Conservation (phyloP, 2,888 invertebrate genomes). For the Drosophila austrosaltans region DNA sequence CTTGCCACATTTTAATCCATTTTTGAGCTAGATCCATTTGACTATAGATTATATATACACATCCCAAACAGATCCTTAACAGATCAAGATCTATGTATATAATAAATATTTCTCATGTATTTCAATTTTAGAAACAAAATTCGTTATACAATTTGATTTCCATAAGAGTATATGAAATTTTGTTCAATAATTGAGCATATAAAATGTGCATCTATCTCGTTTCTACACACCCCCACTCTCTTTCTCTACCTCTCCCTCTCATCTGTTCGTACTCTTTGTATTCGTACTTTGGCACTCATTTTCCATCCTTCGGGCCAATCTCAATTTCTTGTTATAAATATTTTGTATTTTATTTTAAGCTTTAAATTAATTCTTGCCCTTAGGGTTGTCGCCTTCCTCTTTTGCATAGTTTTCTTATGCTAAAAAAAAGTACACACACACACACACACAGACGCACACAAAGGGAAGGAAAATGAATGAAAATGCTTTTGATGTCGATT, state of each 20-base stretch:
- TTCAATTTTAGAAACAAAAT: background rate
- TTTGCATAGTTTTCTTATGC: background rate
- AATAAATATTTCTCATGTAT: too few relatives aligned
- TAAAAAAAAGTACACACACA: background rate
- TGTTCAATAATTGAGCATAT: background rate
- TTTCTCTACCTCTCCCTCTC: background rate
- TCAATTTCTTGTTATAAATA: constrained; percentile 50
- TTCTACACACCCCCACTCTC: background rate
- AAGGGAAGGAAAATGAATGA: background rate
- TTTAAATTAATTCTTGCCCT: constrained; percentile 58
- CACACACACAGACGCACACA: background rate
- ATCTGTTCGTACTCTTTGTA: background rate
- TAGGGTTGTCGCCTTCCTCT: background rate
- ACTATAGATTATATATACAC: too few relatives aligned
- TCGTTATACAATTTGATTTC: background rate
- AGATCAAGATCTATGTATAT: too few relatives aligned
- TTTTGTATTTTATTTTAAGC: constrained; percentile 50
- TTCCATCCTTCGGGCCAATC: constrained; percentile 24
- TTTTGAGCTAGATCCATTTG: too few relatives aligned
- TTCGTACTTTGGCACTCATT: constrained; percentile 1
- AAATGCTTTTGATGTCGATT: background rate
- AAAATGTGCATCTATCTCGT: background rate
- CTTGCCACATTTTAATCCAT: too few relatives aligned
- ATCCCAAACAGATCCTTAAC: too few relatives aligned
- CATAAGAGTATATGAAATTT: background rate